Conservation (phyloP, 2,888 invertebrate species). For the Timandra comae region DNA sequence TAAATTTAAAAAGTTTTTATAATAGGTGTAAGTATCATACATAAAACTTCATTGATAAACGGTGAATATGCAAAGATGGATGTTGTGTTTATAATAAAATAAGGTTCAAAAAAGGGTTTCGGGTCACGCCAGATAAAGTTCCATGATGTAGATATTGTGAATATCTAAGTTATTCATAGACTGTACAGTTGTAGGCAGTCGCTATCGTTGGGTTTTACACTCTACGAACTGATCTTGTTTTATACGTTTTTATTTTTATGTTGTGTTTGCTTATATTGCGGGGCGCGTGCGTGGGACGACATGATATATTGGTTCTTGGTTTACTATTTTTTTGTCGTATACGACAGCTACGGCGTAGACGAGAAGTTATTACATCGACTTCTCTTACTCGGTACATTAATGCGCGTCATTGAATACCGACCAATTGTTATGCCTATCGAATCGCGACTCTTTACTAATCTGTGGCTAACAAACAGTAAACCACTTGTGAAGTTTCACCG, state of each 20-base stretch:
- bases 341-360: conserved; percentile 61
- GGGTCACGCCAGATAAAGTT: conserved; percentile 69
- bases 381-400: conserved; percentile 28
- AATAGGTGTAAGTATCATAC: conserved; percentile 10
- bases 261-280: conserved; percentile 62
- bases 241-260: conserved; percentile 56
- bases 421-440: conserved; percentile 26
- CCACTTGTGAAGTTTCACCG: conserved; percentile 37
- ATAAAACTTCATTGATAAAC: conserved; percentile 39
- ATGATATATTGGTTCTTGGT: conserved; percentile 69
- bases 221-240: conserved; percentile 57
- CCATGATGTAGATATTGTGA: conserved; percentile 75
- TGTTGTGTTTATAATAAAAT: conserved; percentile 35
- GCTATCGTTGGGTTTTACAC: conserved; percentile 75
- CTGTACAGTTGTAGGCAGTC: conserved; percentile 58
- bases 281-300: conserved; percentile 67
- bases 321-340: conserved; percentile 51
- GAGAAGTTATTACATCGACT: conserved; percentile 51
- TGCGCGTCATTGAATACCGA: conserved; percentile 38
- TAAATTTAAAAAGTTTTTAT: conserved; percentile 12
- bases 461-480: conserved; percentile 12
- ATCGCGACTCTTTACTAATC: conserved; percentile 4
- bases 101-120: conserved; percentile 56
- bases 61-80: conserved; percentile 41
- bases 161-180: conserved; percentile 73